Conservation (phyloP, 2,888 invertebrate species). For the Podotricha telesiphe region DNA sequence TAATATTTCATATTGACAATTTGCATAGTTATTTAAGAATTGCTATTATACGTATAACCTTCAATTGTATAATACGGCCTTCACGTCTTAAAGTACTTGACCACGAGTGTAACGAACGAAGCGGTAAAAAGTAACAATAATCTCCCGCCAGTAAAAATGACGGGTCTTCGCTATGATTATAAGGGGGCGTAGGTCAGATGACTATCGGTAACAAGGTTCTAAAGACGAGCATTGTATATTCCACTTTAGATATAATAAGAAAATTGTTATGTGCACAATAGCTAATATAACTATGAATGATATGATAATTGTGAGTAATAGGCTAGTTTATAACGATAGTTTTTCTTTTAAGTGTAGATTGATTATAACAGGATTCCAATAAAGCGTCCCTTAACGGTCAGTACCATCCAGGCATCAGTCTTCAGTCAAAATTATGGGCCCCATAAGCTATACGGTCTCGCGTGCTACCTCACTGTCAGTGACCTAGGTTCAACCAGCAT, state of each 20-base stretch:
- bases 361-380: neutral
- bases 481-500: conserved; percentile 72
- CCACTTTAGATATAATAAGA: conserved; percentile 43
- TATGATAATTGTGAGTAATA: neutral
- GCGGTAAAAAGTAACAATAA: conserved; percentile 64
- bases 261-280: conserved; percentile 15
- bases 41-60: neutral
- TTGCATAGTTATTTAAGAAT: neutral
- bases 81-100: conserved; percentile 39
- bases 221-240: conserved; percentile 45
- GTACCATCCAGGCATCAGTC: conserved; percentile 39
- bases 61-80: conserved; percentile 24
- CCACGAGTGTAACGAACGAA: conserved; percentile 51
- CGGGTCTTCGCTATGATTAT: conserved; percentile 69
- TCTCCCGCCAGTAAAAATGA: conserved; percentile 60
- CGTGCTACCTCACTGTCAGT: conserved; percentile 71
- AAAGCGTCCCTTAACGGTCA: conserved; percentile 33
- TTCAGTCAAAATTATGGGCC: conserved; percentile 44
- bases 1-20: neutral
- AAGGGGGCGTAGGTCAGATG: conserved; percentile 76
- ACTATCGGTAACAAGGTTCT: conserved; percentile 55
- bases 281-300: neutral
- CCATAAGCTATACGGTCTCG: conserved; percentile 51
- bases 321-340: neutral
- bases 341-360: neutral